Evolutionary conservation across 2,113 vertebrate species (phyloP).

Genomic region (Panurus biarmicus): DNA sequence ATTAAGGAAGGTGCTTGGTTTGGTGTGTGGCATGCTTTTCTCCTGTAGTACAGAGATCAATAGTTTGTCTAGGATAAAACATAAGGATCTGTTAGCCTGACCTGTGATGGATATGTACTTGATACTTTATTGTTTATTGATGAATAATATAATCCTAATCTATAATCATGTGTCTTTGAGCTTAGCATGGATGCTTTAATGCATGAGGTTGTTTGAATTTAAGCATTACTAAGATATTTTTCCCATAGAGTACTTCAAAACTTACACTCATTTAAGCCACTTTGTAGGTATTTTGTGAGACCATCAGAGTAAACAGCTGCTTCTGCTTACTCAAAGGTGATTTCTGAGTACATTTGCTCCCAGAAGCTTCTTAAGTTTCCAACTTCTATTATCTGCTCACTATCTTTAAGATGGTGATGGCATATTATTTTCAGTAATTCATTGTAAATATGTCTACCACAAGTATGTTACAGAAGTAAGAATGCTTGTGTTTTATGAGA

Average conservation of each 20-base stretch:
- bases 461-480: not conserved
- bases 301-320: not conserved
- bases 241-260: not conserved
- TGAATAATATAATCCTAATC: not conserved
- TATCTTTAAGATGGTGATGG: not conserved
- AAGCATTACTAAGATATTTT: not conserved
- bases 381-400: rapidly evolving
- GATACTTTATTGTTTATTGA: not conserved
- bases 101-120: not conserved
- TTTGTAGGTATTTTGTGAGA: not conserved
- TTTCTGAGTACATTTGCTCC: not conserved
- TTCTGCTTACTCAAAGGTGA: not conserved
- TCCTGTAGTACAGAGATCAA: not conserved
- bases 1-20: not conserved
- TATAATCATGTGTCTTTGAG: not conserved
- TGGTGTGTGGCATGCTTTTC: not conserved
- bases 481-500: not conserved
- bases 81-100: not conserved
- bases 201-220: not conserved
- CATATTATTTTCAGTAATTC: not conserved
- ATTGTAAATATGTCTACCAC: not conserved
- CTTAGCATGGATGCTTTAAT: not conserved
- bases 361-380: not conserved
- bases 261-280: not conserved
- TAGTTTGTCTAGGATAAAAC: not conserved